These are phyloP conservation scores for Larimichthys crocea DNA, from an alignment of 2,113 vertebrate species.

Conservation along the genomic window DNA sequence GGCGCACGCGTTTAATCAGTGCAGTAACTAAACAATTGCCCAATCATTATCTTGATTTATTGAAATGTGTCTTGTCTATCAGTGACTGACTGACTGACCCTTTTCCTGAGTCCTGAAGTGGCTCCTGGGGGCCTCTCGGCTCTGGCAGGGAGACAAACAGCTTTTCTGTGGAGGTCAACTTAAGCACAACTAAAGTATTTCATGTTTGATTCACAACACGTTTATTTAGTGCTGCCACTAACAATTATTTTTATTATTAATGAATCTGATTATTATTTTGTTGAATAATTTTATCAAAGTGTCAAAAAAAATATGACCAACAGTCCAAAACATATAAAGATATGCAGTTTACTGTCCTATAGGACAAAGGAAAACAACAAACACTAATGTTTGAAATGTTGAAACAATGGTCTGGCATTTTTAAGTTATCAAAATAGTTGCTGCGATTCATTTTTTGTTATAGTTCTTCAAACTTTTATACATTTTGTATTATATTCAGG, in stretches of 20 bases:
- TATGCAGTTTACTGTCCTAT: background rate
- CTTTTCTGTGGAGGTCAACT: background rate
- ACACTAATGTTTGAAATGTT: background rate
- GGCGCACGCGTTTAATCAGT: background rate
- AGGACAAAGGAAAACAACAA: background rate
- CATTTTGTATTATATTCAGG: background rate
- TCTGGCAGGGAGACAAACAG: background rate
- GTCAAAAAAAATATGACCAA: background rate
- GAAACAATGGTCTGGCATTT: background rate
- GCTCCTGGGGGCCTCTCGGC: background rate
- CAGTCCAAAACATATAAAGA: background rate
- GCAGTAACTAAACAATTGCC: background rate
- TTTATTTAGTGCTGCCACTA: background rate
- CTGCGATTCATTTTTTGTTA: background rate
- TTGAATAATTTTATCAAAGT: background rate
- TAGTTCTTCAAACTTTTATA: background rate
- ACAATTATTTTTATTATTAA: background rate
- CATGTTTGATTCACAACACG: background rate
- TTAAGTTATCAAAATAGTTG: background rate
- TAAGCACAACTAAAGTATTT: background rate
- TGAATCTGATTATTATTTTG: background rate
- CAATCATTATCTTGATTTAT: background rate
- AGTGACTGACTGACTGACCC: background rate
- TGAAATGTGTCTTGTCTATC: background rate
- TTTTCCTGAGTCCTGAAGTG: background rate